Evolutionary conservation across 30 jellyfish, hydroid and myxozoan species (phyloP), one percentile per base, ranked within the genome.

Genomic region (Morbakka virulenta): DNA sequence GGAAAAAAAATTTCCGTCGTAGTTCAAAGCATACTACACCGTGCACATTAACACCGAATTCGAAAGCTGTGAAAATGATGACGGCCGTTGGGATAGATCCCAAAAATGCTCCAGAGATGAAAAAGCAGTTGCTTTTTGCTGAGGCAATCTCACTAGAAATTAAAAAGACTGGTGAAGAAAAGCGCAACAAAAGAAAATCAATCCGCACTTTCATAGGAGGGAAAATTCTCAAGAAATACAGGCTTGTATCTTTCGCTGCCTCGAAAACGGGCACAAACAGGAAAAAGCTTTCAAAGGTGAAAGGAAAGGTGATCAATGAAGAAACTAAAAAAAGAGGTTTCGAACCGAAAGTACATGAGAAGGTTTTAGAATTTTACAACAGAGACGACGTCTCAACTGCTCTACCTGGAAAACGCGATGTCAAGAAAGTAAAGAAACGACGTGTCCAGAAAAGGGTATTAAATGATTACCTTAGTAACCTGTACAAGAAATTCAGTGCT

Each of bases 361-460:
- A 9, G 12, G 72, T 61, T 9, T 9, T 61, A 9, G 24, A 61
- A 12, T 14, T 61, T 61, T 61, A 23, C 28, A 61, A 61, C 72
- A 12, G 72, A 9, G 72, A 22, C 28, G 72, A 61, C 24, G 72
- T 61, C 9, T 62, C 72, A 22, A 61, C 72, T 13, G 72, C 72
- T 9, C 72, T 61, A 24, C 72, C 34, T 61, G 72, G 72, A 14
- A 61, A 61, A 23, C 13, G 72, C 9, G 72, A 23, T 22, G 72
- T 36, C 13, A 61, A 61, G 24, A 61, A 61, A 61, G 9, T 11
- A 9, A 61, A 61, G 24, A 61, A 61, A 61, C n/a, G 34, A 22
- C n/a, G 12, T 13, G 11, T 9, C 24, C 72, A 22, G 9, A 61
- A 61, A 61, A 13, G 30, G 13, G 28, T 12, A 13, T 61, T 13